Conservation (phyloP, 2,113 vertebrate genomes). For the Lagopus muta region DNA sequence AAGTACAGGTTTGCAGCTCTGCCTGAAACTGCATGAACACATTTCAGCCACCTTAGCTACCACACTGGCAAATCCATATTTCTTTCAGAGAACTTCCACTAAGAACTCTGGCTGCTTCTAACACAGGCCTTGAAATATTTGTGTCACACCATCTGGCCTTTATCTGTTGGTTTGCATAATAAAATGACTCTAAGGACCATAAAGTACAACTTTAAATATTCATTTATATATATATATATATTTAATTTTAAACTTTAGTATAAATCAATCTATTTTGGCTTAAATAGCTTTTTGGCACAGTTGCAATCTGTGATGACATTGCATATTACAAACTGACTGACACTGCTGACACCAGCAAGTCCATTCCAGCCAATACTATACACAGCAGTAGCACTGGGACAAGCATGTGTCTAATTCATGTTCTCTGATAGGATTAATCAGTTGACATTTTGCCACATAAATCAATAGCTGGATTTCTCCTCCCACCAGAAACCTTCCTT, state of each 20-base stretch:
- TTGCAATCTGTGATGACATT: background rate
- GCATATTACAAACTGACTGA: background rate
- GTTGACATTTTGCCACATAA: conserved; percentile 56
- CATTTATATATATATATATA: background rate
- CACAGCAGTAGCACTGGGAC: background rate
- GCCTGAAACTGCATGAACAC: background rate
- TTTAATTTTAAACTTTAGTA: background rate
- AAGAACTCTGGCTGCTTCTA: background rate
- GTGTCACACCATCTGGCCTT: background rate
- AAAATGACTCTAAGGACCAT: background rate
- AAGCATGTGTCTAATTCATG: conserved; percentile 53
- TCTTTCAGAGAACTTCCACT: background rate
- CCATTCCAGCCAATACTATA: background rate
- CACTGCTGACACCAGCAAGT: conserved; percentile 40
- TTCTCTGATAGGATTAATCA: conserved; percentile 56
- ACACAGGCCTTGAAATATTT: background rate
- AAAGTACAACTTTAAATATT: background rate
- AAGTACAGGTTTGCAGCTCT: background rate
- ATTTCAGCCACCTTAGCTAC: background rate
- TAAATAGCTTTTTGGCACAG: background rate
- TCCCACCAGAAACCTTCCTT: conserved; percentile 4
- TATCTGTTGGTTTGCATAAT: background rate
- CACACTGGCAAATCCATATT: background rate
- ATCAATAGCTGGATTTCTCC: conserved; percentile 55
- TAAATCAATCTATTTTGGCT: background rate